Conservation (phyloP, 2,113 vertebrate species). For the Heterocephalus glaber region DNA sequence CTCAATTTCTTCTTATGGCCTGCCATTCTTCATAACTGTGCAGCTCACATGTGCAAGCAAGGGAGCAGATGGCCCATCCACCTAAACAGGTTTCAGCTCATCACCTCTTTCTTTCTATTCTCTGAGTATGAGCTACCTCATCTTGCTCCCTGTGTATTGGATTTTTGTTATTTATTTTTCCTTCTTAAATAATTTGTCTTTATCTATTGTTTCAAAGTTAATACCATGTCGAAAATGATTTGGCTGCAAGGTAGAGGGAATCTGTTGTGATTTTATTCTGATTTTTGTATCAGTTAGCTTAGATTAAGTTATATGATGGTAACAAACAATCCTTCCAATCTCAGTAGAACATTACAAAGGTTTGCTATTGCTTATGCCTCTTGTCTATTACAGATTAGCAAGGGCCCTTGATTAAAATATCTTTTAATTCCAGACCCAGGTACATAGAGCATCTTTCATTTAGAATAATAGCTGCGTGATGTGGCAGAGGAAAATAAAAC, state of each 20-base stretch:
- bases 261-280: neutral
- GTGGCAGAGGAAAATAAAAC: neutral
- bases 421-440: neutral
- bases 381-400: neutral
- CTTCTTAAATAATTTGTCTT: neutral
- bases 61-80: fast-evolving
- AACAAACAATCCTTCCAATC: neutral
- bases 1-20: neutral
- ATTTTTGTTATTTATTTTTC: constrained; percentile 9
- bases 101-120: neutral
- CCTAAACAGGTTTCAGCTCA: neutral
- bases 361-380: neutral
- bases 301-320: neutral
- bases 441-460: neutral
- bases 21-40: neutral
- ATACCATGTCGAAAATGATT: constrained; percentile 19
- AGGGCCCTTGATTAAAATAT: neutral
- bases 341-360: neutral
- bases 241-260: neutral
- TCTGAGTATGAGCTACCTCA: neutral
- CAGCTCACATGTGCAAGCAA: neutral
- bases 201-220: neutral
- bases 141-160: neutral
- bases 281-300: neutral
- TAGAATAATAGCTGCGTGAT: neutral